A percentile compares a stretch with the other conserved stretches of the same genome.
Evolutionary conservation across 2,797 vertebrate genomes (phyloP).

Genomic region (Sebastes minor): DNA sequence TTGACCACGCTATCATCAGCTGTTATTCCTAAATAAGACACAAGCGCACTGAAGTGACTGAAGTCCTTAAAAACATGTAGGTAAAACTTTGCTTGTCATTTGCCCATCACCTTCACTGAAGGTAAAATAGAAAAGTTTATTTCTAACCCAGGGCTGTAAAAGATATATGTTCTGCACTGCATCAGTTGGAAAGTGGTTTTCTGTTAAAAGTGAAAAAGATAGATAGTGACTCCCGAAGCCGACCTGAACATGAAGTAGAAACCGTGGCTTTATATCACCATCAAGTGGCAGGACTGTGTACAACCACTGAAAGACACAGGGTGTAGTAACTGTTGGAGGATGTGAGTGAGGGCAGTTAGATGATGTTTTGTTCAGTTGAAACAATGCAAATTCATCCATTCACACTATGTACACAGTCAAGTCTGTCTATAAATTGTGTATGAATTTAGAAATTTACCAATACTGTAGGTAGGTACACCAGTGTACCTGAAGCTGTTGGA

Average conservation of each 20-base stretch:
- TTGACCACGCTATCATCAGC: neutral
- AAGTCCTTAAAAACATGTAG: neutral
- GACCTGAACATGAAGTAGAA: neutral
- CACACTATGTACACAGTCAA: neutral
- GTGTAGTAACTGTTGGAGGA: neutral
- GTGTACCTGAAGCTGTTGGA: neutral
- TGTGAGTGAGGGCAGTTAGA: neutral
- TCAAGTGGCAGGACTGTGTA: constrained; percentile 49
- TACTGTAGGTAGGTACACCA: neutral
- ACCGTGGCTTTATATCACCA: constrained; percentile 56
- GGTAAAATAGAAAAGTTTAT: neutral
- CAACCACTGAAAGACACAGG: neutral
- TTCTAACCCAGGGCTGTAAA: neutral
- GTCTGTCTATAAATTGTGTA: neutral
- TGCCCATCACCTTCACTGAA: neutral
- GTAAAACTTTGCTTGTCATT: neutral
- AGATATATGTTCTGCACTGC: neutral
- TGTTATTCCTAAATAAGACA: neutral
- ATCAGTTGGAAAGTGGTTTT: neutral
- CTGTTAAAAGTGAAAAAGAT: neutral
- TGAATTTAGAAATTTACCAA: neutral
- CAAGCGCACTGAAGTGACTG: neutral
- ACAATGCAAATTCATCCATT: neutral
- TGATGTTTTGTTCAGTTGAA: neutral
- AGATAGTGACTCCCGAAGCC: neutral